These are phyloP conservation scores for Sebastes kiyomatsui DNA, from an alignment of 2,797 vertebrate genomes.

Conservation along the genomic window DNA sequence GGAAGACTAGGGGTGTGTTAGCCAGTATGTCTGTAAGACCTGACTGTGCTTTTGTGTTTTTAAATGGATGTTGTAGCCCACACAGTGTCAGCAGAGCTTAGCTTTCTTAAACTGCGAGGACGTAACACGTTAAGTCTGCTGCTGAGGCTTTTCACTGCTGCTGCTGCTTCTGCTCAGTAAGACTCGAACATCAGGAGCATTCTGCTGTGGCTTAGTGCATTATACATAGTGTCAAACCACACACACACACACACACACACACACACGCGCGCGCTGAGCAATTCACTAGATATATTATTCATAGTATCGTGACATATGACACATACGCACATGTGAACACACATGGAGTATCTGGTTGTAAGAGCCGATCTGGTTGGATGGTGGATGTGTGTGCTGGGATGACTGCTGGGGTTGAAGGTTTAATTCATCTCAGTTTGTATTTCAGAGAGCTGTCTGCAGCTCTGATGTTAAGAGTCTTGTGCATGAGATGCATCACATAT, in stretches of 20 bases:
- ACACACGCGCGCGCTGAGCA: not conserved
- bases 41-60: constrained; percentile 25
- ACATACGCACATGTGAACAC: not conserved
- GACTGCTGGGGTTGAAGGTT: not conserved
- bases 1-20: not conserved
- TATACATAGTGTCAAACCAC: constrained; percentile 5
- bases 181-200: constrained; percentile 1
- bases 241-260: not conserved
- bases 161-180: constrained; percentile 1
- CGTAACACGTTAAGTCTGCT: constrained; percentile 15
- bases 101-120: constrained; percentile 26
- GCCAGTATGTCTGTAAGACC: not conserved
- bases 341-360: not conserved
- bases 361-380: not conserved
- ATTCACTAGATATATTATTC: constrained; percentile 36
- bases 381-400: not conserved
- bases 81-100: constrained; percentile 51
- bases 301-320: constrained; percentile 26
- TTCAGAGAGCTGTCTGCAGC: not conserved
- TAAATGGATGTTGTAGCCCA: constrained; percentile 28
- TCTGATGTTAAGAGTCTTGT: not conserved
- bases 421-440: not conserved
- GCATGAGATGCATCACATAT: not conserved
- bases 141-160: constrained; percentile 16
- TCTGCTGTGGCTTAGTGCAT: constrained; percentile 15